Conservation (phyloP, 1,140 invertebrate species). For the Heliothis virescens region DNA sequence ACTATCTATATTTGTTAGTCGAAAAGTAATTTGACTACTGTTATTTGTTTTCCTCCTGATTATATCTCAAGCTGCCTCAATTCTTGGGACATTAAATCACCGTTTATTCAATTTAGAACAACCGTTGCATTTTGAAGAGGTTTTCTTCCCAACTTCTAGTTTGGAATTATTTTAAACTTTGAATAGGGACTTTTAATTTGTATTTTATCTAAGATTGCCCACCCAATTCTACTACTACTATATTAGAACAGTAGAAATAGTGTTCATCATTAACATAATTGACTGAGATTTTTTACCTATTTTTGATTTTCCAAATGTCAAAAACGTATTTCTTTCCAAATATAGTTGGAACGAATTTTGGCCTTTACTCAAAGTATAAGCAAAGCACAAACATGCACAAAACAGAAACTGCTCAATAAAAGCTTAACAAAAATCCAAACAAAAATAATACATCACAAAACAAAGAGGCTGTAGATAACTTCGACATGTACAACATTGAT, state of each 20-base stretch:
- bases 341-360: background rate
- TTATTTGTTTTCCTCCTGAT: background rate
- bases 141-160: background rate
- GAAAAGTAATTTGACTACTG: background rate
- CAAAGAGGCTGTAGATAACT: constrained; percentile 32
- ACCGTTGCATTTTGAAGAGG: constrained; percentile 1
- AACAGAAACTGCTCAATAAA: constrained; percentile 20
- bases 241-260: too few species aligned
- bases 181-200: background rate
- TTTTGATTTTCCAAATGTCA: background rate
- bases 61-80: background rate
- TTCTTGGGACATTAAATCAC: background rate
- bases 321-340: too few species aligned
- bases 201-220: background rate
- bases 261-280: too few species aligned
- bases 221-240: background rate
- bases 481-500: constrained; percentile 53
- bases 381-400: constrained; percentile 53
- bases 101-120: background rate
- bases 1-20: too few species aligned
- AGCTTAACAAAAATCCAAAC: constrained; percentile 25
- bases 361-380: constrained; percentile 34
- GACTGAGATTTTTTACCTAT: background rate
- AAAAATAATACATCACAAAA: constrained; percentile 54
- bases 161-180: too few species aligned